phyloP scores from a whole-genome alignment of 1,140 invertebrate genomes.

The Hycleus phaleratus region DNA sequence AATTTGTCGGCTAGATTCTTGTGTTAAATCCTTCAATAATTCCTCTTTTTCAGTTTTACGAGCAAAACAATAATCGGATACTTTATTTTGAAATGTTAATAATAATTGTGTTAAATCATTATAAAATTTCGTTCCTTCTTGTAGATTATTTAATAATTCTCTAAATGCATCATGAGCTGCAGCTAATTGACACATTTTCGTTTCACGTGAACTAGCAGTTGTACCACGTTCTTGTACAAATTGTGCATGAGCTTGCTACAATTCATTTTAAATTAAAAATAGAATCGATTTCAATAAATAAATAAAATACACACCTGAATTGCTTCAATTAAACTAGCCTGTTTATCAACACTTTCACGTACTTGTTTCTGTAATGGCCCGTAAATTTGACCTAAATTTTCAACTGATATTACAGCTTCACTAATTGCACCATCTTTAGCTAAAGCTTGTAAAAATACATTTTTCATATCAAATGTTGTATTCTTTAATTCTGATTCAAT shows the following conservation, averaged over 20 bases:
- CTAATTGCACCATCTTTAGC: slow-evolving; percentile 79
- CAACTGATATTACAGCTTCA: slow-evolving; percentile 72
- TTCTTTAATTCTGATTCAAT: slow-evolving; percentile 84
- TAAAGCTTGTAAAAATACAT: slow-evolving; percentile 71
- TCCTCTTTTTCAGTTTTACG: slow-evolving; percentile 12
- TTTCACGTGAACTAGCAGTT: slow-evolving; percentile 62
- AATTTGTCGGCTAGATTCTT: slow-evolving; percentile 58
- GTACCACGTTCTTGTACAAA: slow-evolving; percentile 67
- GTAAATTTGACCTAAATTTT: slow-evolving; percentile 71
- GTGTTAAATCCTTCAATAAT: slow-evolving; percentile 44
- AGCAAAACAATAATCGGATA: slow-evolving; percentile 89
- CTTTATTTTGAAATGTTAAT: slow-evolving; percentile 94
- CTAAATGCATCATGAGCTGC: slow-evolving; percentile 85
- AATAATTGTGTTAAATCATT: slow-evolving; percentile 92
- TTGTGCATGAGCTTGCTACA: slow-evolving; percentile 59
- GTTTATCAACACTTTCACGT: slow-evolving; percentile 64
- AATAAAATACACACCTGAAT: slow-evolving; percentile 55
- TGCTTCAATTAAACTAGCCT: slow-evolving; percentile 68
- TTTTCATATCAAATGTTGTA: slow-evolving; percentile 76
- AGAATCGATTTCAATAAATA: not conserved
- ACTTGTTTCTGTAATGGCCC: slow-evolving; percentile 76
- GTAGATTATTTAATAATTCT: slow-evolving; percentile 82
- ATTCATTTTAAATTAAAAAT: not conserved
- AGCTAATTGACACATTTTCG: slow-evolving; percentile 77
- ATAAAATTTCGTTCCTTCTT: slow-evolving; percentile 97